Evolutionary conservation across 2,113 vertebrate genomes (phyloP), one percentile per base, ranked within the genome.

Genomic region (Dascyllus trimaculatus): DNA sequence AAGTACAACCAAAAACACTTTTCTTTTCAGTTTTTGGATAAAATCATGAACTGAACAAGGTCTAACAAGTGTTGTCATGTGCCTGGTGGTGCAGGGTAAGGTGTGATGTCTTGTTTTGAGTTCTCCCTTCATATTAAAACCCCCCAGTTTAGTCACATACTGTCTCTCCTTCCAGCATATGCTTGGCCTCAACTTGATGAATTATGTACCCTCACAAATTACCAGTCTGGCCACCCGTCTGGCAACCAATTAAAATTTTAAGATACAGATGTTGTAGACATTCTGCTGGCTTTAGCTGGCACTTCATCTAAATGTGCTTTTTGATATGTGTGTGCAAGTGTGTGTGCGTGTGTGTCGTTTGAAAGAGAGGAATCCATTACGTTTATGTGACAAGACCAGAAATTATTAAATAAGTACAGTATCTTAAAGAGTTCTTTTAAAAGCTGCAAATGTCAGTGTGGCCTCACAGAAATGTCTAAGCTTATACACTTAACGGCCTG

Each of bases 181-280:
- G 87, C 75, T 87, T 43, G 63, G 72, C 83, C 59, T 69, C 57
- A 49, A 70, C 74, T 57, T 3, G 14, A 91, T 94, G 64, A 95
- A 93, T 93, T 86, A 94, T 93, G 85, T 82, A 93, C 71, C 35
- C 61, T 71, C 86, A 85, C 88, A 92, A 90, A 94, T 89, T 80
- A 88, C 80, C 80, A 88, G 85, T 86, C 89, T 87, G 87, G 53
- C 65, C 78, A 78, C 49, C 75, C 73, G 68, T 88, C 90, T 90
- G 89, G 63, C 61, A 57, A 59, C 68, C 75, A 85, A 93, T 94
- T 89, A 92, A 94, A 91, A 67, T 88, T 93, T 93, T 70, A 95
- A 85, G 78, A 85, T 89, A 85, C 90, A 92, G 88, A 93, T 89
- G 90, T 89, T 90, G 84, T 54, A 60, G 75, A 81, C 64, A 40